Base-by-base conservation (phyloP, 2,797 vertebrate species). In the Enteromius mattozi region DNA sequence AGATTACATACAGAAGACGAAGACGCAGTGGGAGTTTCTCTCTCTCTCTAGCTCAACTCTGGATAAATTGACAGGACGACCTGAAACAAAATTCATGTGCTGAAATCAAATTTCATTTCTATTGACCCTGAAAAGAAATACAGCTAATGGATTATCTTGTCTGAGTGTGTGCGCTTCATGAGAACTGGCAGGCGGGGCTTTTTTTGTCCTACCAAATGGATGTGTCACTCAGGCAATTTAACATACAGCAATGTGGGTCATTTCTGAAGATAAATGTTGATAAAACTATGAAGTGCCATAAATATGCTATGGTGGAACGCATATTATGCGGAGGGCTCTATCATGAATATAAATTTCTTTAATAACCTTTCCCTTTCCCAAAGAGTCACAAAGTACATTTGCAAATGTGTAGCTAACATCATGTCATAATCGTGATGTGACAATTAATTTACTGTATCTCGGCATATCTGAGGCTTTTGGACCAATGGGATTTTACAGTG, bases 121-220 rank as follows among this genome's bases (percentile, higher is more conserved):
- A 91, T 82, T 89, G 88, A 90, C 68, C 69, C 77, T 80, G 80
- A 66, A 86, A 87, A 76, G 81, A 89, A 82, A 82, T 87, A 82
- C 88, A 91, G 89, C 92, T 91, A 94, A 93, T 93, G 89, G 91
- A 93, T 93, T 94, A 89, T 91, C 89, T 93, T 94, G 92, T 94
- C 91, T 88, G 68, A 42, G 81, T 47, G 65, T 30, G 27, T 5
- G 17, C 6, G 6, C 51, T 77, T 51, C 70, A 61, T 80, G 71
- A 92, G 89, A 92, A 87, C 56, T 83, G 80, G 17, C 85, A 85
- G 70, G 89, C 86, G 84, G 88, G 86, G 7, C 40, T 61, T 81
- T 80, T 76, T 56, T 56, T 40, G 45, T 66, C 70, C 81, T 69
- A 35, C 69, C 59, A 84, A 87, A 90, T 89, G 88, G 91, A 92